Conservation (phyloP, 1,140 invertebrate species). For the Drosophila nigromelanica region DNA sequence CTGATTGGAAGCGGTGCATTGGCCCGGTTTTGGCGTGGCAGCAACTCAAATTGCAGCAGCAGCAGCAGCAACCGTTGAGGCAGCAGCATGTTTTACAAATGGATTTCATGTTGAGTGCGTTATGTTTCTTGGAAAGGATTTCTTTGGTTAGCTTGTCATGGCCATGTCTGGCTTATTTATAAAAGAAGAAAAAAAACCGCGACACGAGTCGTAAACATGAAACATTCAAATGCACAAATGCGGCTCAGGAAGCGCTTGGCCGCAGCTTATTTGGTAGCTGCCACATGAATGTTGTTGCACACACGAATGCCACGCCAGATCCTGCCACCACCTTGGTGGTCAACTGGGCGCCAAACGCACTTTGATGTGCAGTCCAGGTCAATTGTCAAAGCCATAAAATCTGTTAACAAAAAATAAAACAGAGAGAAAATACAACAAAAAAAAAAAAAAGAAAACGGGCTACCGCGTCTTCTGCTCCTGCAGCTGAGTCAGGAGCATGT, state of each 20-base stretch:
- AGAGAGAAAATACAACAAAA: no score
- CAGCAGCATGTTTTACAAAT: constrained; percentile 78
- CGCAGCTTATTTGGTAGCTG: constrained; percentile 39
- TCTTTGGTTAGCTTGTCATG: constrained; percentile 70
- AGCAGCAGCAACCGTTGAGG: constrained; percentile 6
- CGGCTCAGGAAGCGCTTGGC: constrained; percentile 47
- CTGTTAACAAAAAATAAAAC: constrained; percentile 11
- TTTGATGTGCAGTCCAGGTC: constrained; percentile 46
- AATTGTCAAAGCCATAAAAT: constrained; percentile 76
- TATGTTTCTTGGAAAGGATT: constrained; percentile 81
- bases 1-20: constrained; percentile 36
- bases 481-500: constrained; percentile 45
- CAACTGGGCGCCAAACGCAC: constrained; percentile 15
- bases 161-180: constrained; percentile 62
- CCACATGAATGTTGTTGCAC: constrained; percentile 3
- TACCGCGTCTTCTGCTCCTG: constrained; percentile 45
- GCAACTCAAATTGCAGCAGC: constrained; percentile 50
- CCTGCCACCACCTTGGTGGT: constrained; percentile 57
- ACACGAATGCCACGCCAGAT: constrained; percentile 19
- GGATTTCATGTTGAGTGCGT: constrained; percentile 74
- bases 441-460: background rate
- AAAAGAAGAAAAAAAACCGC: constrained; percentile 66
- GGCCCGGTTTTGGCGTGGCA: constrained; percentile 55
- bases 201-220: constrained; percentile 63
- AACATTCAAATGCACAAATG: constrained; percentile 73